Base-by-base conservation (phyloP, 2,797 vertebrate genomes). In the Acrocephalus scirpaceus region DNA sequence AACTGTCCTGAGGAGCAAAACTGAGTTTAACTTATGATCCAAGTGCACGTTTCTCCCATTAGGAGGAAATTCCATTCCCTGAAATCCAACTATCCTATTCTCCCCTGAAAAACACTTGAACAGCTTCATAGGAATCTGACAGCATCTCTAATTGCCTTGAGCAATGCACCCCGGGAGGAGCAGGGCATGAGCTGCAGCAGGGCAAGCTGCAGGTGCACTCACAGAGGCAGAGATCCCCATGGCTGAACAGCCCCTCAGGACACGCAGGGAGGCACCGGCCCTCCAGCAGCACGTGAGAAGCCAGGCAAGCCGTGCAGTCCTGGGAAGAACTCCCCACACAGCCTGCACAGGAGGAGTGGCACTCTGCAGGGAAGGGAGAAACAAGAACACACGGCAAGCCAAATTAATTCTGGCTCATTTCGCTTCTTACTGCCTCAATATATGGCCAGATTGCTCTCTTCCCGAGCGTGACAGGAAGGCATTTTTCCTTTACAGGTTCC, bases 331-430 rank as follows among this genome's bases (percentile, higher is more conserved):
- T 98, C 29, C 98, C 98, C 3, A 76, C 40, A 5, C 99, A 99
- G 38, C 57, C 86, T 16, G 91, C 88, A 53, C 99, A 99, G 62
- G 99, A 98, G 21, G 97, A 61, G 75, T 99, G 98, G 94, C 99
- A 99, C 85, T 98, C 99, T 98, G 97, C 74, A 96, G 87, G 27
- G 61, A 56, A 36, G 23, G 42, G 42, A 62, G 11, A 74, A 77
- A 93, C 3, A 77, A 65, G 32, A 61, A 57, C 22, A n/a, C 9
- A 38, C 61, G 48, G 48, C 74, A 23, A 27, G 8, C 0, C 7
- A 14, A 30, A 44, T 90, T 4, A 86, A 16, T 80, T 29, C n/a
- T 9, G 70, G 8, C 18, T 85, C 17, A 11, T 10, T 58, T 62
- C 4, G 3, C 23, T 11, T 14, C 4, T 34, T 48, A 7, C 50